Base-by-base conservation (phyloP, 1,140 invertebrate species). In the Platyura marginata region DNA sequence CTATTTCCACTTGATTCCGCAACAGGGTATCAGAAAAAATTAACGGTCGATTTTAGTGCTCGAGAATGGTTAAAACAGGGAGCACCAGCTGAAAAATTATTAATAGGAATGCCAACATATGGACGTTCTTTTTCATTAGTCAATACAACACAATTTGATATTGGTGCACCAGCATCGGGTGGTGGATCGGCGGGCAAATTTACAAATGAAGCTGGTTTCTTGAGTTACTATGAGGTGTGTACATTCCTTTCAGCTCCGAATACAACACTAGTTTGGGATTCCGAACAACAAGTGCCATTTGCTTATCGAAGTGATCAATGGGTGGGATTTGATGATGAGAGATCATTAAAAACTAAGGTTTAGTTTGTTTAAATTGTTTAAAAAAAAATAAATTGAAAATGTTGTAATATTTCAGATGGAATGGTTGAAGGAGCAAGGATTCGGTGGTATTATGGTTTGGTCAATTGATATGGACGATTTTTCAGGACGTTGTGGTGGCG, bases 381-480 rank as follows among this genome's bases (percentile, higher is more conserved):
- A n/a, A n/a, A n/a, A n/a, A n/a, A n/a, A n/a, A n/a, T n/a, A n/a
- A n/a, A n/a, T n/a, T n/a, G n/a, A n/a, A n/a, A n/a, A n/a, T n/a
- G n/a, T n/a, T n/a, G n/a, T n/a, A n/a, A n/a, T 21, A 44, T 49
- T 61, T 21, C 50, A 96, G 89, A 87, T 89, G 71, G 76, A 80
- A 38, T 98, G 90, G 88, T 66, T 96, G 34, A 91, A 88, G 56
- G 81, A 91, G 54, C 80, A 90, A 69, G 84, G 85, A 11, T 90
- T 93, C 50, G 90, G 90, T 38, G 94, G 94, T 20, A 87, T 93
- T 13, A 96, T 97, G 89, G 82, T 97, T 11, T 97, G 92, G 91
- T 91, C 88, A 1, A 72, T 92, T 11, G 90, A 94, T 54, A 88
- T 93, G 84, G 89, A 97, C 52, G 92, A 97, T 61, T 96, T 94